Percentiles rank a stretch among this genome's conserved stretches.
Evolutionary conservation across 64 coral and sea anemone species (phyloP).

Genomic region (Actinia tenebrosa): DNA sequence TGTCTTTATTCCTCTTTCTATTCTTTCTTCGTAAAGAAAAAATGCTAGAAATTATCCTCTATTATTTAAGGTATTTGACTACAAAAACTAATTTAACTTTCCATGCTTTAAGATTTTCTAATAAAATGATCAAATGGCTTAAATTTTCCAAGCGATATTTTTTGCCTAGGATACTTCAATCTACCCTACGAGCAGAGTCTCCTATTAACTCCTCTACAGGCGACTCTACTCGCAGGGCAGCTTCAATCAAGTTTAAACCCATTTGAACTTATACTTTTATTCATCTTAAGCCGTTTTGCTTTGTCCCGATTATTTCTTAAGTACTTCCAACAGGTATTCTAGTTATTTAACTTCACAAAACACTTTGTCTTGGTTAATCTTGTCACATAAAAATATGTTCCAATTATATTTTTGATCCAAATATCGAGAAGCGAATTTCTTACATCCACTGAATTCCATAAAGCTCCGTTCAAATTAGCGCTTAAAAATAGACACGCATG

Average conservation of each 20-base stretch:
- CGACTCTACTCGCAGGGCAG: no score
- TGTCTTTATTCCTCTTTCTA: background rate
- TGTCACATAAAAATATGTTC: background rate
- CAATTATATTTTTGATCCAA: background rate
- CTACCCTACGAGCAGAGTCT: no score
- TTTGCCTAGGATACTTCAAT: background rate
- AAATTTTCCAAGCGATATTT: background rate
- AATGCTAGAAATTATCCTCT: background rate
- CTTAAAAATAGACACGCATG: no score
- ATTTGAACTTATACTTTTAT: background rate
- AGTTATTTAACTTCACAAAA: background rate
- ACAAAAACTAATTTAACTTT: background rate
- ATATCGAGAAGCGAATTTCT: background rate
- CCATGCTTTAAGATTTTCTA: background rate
- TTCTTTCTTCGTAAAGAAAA: background rate
- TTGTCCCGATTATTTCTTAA: background rate
- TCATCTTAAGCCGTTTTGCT: background rate
- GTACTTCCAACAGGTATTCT: background rate
- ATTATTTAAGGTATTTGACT: background rate
- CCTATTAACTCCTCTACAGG: no score
- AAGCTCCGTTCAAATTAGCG: no score
- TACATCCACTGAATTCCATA: background rate
- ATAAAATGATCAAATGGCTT: background rate
- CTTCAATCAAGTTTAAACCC: background rate
- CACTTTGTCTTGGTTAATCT: background rate